Percentiles rank a stretch among this genome's conserved stretches.
These are phyloP conservation scores for Tolypeutes matacus DNA, from an alignment of 2,797 vertebrate species.

Conservation along the genomic window DNA sequence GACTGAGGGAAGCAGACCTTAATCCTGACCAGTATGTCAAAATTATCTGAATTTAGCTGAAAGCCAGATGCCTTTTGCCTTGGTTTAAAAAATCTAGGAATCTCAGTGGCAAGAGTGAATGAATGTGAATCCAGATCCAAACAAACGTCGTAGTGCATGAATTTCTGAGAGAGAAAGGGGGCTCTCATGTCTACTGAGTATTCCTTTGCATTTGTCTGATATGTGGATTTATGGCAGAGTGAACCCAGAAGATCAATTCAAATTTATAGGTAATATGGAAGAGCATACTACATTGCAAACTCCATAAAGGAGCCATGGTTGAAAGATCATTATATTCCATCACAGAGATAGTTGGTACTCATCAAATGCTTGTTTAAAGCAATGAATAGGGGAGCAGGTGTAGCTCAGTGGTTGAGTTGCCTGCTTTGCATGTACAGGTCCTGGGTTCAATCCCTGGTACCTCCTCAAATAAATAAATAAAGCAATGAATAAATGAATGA, in stretches of 20 bases:
- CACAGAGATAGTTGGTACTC: neutral
- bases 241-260: neutral
- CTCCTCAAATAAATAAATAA: neutral
- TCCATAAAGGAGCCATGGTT: neutral
- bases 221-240: neutral
- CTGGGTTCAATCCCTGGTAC: too few species aligned
- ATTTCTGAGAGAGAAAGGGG: neutral
- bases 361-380: neutral
- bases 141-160: neutral
- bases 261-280: neutral
- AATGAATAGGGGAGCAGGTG: too few species aligned
- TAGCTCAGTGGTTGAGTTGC: too few species aligned
- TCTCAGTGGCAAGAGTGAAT: neutral
- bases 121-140: neutral
- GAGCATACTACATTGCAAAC: neutral
- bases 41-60: neutral
- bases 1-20: neutral
- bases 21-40: neutral
- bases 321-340: neutral
- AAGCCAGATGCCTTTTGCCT: neutral
- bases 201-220: neutral
- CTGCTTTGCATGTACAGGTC: too few species aligned
- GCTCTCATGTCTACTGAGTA: neutral
- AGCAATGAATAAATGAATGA: neutral
- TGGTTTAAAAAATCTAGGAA: neutral